phyloP scores from a whole-genome alignment of 1,140 invertebrate species.

The Diabrotica virgifera region DNA sequence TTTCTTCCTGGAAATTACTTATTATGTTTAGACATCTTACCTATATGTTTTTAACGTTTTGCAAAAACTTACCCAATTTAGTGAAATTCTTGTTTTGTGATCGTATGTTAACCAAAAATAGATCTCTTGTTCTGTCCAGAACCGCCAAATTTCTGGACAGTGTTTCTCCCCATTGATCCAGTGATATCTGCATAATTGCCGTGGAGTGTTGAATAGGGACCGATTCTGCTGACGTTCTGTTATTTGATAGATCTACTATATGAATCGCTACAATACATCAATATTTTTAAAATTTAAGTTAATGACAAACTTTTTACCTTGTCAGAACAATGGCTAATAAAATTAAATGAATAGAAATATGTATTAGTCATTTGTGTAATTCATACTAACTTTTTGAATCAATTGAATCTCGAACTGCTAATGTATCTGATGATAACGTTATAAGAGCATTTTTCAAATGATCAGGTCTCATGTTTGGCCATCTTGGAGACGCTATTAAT shows the following conservation, averaged over 20 bases:
- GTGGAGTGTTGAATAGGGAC: conserved; percentile 60
- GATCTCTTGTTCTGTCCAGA: conserved; percentile 78
- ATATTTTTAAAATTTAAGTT: neutral
- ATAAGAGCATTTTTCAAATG: conserved; percentile 50
- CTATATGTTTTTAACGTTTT: neutral
- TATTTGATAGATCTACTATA: conserved; percentile 77
- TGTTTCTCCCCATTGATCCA: conserved; percentile 74
- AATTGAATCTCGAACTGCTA: conserved; percentile 78
- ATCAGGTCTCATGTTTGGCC: conserved; percentile 62
- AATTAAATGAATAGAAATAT: no score
- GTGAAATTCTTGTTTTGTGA: conserved; percentile 62
- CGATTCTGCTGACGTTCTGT: conserved; percentile 66
- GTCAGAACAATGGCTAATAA: no score
- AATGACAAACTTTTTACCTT: no score
- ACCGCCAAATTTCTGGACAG: conserved; percentile 62
- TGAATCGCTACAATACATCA: conserved; percentile 66
- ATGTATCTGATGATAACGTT: conserved; percentile 76
- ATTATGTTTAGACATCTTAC: neutral
- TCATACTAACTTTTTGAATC: conserved; percentile 74
- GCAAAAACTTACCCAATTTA: conserved; percentile 56
- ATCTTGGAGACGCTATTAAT: conserved; percentile 72
- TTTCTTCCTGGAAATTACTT: conserved; percentile 61
- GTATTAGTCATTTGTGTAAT: no score
- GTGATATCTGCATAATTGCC: conserved; percentile 67
- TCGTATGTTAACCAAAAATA: conserved; percentile 71